Base-by-base conservation (phyloP, 2,113 vertebrate genomes). In the Elaphurus davidianus region DNA sequence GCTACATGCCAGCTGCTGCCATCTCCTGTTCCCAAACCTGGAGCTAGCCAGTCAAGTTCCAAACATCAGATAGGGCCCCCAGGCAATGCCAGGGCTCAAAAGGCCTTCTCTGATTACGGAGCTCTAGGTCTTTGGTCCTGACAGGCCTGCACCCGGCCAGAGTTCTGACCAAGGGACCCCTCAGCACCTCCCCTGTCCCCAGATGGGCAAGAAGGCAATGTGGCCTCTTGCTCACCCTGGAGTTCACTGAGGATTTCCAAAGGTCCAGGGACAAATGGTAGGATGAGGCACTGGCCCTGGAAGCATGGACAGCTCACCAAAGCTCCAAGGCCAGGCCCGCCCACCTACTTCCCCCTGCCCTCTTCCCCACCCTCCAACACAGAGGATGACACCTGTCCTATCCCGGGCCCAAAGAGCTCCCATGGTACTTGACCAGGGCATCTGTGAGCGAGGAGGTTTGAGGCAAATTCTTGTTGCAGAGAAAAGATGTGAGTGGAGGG, bases 311-410 rank as follows among this genome's bases (percentile, higher is more conserved):
- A 6, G 43, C 12, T 36, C 57, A 52, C n/a, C 52, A 59, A 36
- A 10, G 9, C 1, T 40, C 43, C 47, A 40, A 0, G n/a, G n/a
- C n/a, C 74, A 36, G 64, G 62, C n/a, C 45, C 23, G 0, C 40
- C 25, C 8, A 0, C 57, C 62, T 30, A 40, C 9, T 10, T 10
- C 25, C 43, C 15, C 64, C 30, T 33, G 23, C 16, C n/a, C 33
- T 81, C 9, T 23, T n/a, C 50, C 79, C 50, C 30, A 23, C 8
- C 79, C 79, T 30, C 11, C 50, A 23, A 33, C 57, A 40, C 15
- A 40, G 2, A 40, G 2, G 2, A 10, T 13, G 36, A 17, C 17
- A 57, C n/a, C 14, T 45, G 40, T 7, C 28, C 59, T n/a, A 6
- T 33, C 19, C 12, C 9, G 28, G 91, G 47, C 12, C 64, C 2